phyloP scores from a whole-genome alignment of 37 sponge, comb jelly and placozoan species.

The Petrosia ficiformis region DNA sequence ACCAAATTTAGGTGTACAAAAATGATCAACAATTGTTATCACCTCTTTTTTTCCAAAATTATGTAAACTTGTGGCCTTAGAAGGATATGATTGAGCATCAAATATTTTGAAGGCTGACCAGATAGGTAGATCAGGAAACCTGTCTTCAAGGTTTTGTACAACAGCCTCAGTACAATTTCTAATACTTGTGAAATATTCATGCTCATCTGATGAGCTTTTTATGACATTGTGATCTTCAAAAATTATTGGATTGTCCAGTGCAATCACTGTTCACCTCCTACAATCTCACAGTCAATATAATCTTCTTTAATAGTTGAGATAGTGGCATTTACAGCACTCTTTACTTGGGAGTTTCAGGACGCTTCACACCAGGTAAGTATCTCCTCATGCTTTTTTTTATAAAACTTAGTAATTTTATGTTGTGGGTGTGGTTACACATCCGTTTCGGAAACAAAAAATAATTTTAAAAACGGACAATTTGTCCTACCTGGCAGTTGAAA shows the following conservation, averaged over 20 bases:
- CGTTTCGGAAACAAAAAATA: not conserved
- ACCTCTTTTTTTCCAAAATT: conserved; percentile 6
- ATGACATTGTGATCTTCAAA: conserved; percentile 3
- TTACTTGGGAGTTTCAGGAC: not conserved
- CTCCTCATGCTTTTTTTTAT: not conserved
- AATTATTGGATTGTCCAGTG: not conserved
- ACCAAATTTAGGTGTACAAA: not conserved
- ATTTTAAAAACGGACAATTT: not conserved
- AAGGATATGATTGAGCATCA: conserved; percentile 1
- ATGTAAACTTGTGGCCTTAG: not conserved
- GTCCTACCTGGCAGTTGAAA: not conserved
- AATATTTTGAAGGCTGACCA: conserved; percentile 4
- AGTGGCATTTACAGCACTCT: conserved; percentile 4
- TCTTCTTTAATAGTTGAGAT: not conserved
- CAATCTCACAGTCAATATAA: not conserved
- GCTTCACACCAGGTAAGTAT: not conserved
- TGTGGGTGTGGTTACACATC: not conserved
- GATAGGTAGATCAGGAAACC: conserved; percentile 5
- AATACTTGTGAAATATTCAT: not conserved
- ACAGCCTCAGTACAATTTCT: not conserved
- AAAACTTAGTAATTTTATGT: too few species aligned
- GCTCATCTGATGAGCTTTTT: not conserved
- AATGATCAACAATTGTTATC: not conserved
- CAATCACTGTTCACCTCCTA: not conserved
- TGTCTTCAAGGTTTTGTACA: not conserved